Evolutionary conservation across 2,113 vertebrate genomes (phyloP).

Genomic region (Canis aureus): DNA sequence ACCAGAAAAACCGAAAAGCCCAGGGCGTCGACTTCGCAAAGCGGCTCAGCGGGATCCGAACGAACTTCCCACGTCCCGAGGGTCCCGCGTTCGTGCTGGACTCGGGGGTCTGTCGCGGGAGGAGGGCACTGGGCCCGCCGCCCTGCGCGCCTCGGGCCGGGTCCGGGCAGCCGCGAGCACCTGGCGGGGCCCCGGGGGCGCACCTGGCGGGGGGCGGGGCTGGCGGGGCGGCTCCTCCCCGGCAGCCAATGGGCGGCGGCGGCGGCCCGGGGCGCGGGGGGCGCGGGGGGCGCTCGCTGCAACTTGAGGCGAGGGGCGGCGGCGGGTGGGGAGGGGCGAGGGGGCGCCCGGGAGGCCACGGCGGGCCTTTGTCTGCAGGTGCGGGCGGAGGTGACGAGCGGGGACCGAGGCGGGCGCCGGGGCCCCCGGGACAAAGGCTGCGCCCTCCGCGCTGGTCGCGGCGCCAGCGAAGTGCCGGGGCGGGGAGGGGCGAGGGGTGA

Average conservation of each 20-base stretch:
- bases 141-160: accelerated
- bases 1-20: neutral
- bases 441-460: neutral
- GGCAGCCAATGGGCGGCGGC: constrained; percentile 51
- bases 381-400: neutral
- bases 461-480: neutral
- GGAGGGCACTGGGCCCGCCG: too few species aligned
- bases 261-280: neutral
- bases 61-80: constrained; percentile 15
- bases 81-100: neutral
- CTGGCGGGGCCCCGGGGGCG: neutral
- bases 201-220: neutral
- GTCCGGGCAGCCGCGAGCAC: neutral
- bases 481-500: neutral
- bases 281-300: constrained; percentile 33
- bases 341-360: neutral
- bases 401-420: neutral
- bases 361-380: constrained; percentile 77
- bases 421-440: constrained; percentile 73
- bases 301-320: neutral
- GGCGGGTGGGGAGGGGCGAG: neutral
- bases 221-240: neutral
- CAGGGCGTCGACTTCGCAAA: neutral
- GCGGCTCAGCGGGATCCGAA: neutral
- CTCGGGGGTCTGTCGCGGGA: neutral